Evolutionary conservation across 1,140 invertebrate genomes (phyloP).

Genomic region (Steinernema feltiae): DNA sequence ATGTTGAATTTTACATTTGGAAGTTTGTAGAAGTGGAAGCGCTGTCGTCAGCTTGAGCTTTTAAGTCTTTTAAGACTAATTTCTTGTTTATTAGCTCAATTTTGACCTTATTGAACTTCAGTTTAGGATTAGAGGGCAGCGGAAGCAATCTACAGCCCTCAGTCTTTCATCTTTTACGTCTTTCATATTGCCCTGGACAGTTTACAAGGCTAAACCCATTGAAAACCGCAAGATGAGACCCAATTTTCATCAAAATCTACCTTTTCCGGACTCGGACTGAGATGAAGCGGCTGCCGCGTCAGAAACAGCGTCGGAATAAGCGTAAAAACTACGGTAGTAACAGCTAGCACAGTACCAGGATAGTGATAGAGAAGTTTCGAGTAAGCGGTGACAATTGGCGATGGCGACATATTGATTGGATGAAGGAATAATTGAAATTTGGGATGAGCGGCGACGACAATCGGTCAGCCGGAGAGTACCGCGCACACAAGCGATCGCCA

Average conservation of each 20-base stretch:
- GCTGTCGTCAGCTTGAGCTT: no score
- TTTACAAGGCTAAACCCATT: no score
- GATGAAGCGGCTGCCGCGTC: not conserved
- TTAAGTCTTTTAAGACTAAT: no score
- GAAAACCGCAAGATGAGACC: not conserved
- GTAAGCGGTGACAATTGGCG: not conserved
- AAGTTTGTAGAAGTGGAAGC: no score
- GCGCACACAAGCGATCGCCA: not conserved
- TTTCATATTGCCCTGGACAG: not conserved
- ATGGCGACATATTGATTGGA: not conserved
- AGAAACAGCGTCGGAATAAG: not conserved
- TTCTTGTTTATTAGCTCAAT: no score
- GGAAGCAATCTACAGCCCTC: no score
- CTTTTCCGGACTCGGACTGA: not conserved
- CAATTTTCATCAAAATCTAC: not conserved
- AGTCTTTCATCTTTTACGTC: no score
- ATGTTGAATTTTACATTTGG: no score
- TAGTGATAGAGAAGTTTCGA: not conserved
- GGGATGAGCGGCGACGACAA: conserved; percentile 3
- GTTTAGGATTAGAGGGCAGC: no score
- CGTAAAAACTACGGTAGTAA: not conserved
- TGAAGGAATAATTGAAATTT: not conserved
- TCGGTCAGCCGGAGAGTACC: not conserved
- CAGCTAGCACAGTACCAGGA: not conserved
- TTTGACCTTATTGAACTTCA: no score